Evolutionary conservation across 2,113 vertebrate genomes (phyloP).

Genomic region (Hippolais icterina): DNA sequence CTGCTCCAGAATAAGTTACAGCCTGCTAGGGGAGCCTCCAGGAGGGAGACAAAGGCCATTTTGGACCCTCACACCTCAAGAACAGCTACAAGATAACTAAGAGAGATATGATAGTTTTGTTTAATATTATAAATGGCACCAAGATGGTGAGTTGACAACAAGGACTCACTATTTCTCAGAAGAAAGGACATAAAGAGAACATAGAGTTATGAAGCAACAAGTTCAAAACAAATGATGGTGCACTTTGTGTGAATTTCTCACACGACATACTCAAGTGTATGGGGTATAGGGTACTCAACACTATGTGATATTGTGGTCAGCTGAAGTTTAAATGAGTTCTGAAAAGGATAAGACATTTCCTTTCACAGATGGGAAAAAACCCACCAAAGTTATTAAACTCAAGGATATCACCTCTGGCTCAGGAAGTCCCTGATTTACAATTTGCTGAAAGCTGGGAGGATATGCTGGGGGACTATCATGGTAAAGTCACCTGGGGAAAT

Average conservation of each 20-base stretch:
- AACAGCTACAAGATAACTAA: not conserved
- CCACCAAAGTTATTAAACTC: constrained; percentile 20
- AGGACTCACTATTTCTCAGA: not conserved
- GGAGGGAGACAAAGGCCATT: not conserved
- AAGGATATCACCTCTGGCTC: constrained; percentile 3
- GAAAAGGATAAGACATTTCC: constrained; percentile 21
- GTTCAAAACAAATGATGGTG: not conserved
- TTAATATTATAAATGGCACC: not conserved
- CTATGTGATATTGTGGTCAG: not conserved
- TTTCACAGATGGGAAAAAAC: not conserved
- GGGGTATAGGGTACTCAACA: not conserved
- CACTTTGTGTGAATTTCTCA: not conserved
- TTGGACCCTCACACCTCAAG: not conserved
- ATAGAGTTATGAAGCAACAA: not conserved
- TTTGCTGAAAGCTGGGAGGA: constrained; percentile 44
- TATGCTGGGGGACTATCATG: not conserved
- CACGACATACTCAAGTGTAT: not conserved
- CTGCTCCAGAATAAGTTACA: not conserved
- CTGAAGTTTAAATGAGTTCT: not conserved
- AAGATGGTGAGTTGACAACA: not conserved
- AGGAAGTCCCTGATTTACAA: constrained; percentile 32
- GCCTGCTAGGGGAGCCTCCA: not conserved
- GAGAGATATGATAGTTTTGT: not conserved
- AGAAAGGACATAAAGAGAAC: not conserved
- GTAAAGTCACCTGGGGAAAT: not conserved